These are phyloP conservation scores for Procambarus virginalis DNA, from an alignment of 1,140 invertebrate genomes.

Conservation along the genomic window DNA sequence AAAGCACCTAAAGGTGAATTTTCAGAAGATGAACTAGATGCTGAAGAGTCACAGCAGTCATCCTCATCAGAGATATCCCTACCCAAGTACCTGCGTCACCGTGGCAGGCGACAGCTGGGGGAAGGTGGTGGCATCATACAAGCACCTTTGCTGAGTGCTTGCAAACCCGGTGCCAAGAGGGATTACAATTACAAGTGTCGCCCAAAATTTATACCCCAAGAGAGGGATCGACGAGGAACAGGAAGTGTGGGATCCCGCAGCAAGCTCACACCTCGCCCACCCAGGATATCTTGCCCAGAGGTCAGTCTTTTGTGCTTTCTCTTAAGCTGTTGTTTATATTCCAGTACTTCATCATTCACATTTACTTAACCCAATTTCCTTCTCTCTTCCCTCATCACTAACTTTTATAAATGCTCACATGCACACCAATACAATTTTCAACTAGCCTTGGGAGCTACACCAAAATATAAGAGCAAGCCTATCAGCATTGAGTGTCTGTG, in stretches of 20 bases:
- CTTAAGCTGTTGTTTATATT: no score
- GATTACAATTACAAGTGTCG: slow-evolving; percentile 65
- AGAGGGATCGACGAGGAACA: slow-evolving; percentile 5
- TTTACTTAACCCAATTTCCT: no score
- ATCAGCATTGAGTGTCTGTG: no score
- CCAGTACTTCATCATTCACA: no score
- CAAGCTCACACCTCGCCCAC: slow-evolving; percentile 13
- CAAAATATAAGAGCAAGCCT: no score
- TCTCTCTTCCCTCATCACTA: no score
- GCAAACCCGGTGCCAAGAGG: slow-evolving; percentile 56
- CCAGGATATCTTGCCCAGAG: slow-evolving; percentile 47
- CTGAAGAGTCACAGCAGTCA: slow-evolving; percentile 18
- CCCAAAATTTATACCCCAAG: slow-evolving; percentile 50
- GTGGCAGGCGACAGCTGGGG: slow-evolving; percentile 43
- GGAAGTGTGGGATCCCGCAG: not conserved
- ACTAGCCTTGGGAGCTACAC: no score
- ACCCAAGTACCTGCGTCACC: slow-evolving; percentile 51
- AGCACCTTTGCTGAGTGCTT: slow-evolving; percentile 40
- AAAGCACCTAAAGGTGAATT: not conserved
- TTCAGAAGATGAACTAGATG: not conserved
- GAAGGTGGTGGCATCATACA: slow-evolving; percentile 59
- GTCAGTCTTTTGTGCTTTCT: not conserved
- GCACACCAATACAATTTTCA: no score
- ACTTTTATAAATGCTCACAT: no score
- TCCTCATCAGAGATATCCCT: slow-evolving; percentile 56